Conservation (phyloP, 1,140 invertebrate genomes). For the Zophobas atratus region DNA sequence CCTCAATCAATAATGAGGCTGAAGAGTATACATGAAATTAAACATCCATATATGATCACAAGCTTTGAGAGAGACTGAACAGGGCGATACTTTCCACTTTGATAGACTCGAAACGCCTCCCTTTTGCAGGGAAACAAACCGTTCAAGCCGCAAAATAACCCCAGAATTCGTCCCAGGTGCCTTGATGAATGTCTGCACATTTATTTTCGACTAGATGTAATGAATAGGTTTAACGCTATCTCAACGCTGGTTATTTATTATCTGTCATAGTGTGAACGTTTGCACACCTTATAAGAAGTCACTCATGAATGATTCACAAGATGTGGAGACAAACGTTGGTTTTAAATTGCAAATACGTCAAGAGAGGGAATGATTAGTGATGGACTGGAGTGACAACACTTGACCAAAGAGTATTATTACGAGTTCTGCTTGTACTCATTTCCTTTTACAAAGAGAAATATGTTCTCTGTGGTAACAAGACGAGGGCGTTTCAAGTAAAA, state of each 20-base stretch:
- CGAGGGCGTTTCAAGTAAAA: background rate
- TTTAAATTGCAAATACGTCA: conserved; percentile 6
- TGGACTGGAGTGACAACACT: background rate
- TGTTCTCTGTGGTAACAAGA: background rate
- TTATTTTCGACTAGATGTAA: conserved; percentile 43
- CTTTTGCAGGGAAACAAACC: conserved; percentile 48
- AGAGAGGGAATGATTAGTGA: conserved; percentile 1
- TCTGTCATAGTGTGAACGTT: conserved; percentile 33
- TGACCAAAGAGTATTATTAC: background rate
- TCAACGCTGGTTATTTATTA: conserved; percentile 43
- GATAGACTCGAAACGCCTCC: conserved; percentile 39
- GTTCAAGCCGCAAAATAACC: conserved; percentile 48
- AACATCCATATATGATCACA: conserved; percentile 41
- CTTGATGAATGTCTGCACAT: conserved; percentile 46
- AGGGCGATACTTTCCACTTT: conserved; percentile 46
- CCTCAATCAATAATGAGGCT: conserved; percentile 29
- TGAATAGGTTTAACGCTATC: conserved; percentile 39
- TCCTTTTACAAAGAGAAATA: background rate
- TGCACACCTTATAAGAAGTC: conserved; percentile 26
- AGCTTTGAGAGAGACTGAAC: conserved; percentile 38
- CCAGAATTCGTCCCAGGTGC: conserved; percentile 44
- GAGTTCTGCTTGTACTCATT: background rate
- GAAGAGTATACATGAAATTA: conserved; percentile 39
- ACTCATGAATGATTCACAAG: conserved; percentile 25
- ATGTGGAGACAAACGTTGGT: background rate